Evolutionary conservation across 2,113 vertebrate species (phyloP).

Genomic region (Pterocles orientalis): DNA sequence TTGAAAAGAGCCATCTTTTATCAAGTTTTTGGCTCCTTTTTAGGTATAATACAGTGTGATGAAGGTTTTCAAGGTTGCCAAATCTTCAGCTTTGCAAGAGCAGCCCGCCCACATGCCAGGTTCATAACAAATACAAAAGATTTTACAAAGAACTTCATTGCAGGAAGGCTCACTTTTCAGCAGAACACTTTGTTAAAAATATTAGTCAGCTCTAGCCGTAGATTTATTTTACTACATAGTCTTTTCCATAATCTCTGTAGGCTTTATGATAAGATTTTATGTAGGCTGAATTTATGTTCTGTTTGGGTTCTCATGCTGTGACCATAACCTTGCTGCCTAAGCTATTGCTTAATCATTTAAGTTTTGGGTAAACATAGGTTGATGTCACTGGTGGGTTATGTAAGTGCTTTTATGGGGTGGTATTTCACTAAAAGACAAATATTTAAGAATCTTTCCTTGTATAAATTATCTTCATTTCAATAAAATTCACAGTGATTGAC

Average conservation of each 20-base stretch:
- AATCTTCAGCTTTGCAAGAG: constrained; percentile 7
- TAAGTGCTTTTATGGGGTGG: background rate
- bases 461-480: background rate
- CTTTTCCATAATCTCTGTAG: constrained; percentile 29
- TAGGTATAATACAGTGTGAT: background rate
- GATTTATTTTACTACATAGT: constrained; percentile 25
- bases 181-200: constrained; percentile 37
- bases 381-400: background rate
- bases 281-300: constrained; percentile 23
- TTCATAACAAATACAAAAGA: constrained; percentile 6
- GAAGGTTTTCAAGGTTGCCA: constrained; percentile 25
- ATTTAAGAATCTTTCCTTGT: background rate
- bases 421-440: constrained; percentile 1
- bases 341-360: background rate
- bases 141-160: background rate
- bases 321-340: background rate
- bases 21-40: background rate
- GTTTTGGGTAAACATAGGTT: background rate
- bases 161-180: constrained; percentile 44
- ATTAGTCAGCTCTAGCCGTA: constrained; percentile 36
- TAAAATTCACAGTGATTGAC: background rate
- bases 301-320: constrained; percentile 3
- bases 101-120: background rate
- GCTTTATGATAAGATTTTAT: constrained; percentile 10
- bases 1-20: background rate